Evolutionary conservation across 2,888 invertebrate genomes (phyloP), one percentile per base, ranked within the genome.

Genomic region (Petrolisthes cinctipes): DNA sequence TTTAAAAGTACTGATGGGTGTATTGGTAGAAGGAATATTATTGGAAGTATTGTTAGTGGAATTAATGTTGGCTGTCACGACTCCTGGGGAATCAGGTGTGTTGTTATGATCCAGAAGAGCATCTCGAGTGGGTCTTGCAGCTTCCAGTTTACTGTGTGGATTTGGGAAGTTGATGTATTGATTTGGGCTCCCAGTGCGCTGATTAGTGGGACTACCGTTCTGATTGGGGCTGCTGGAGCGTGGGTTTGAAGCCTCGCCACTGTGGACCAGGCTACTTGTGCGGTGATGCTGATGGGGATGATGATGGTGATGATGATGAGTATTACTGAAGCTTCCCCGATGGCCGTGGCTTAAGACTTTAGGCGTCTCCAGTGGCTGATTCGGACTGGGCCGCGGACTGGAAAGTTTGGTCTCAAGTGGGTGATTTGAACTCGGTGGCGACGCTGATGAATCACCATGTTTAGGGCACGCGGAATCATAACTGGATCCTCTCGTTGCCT

Each of bases 171-270:
- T 23, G 3, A 61, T 83, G n/a, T 57, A 23, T 51, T 76, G 83
- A n/a, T 57, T 68, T 9, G 83, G 76, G 51, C 76, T 83, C n/a
- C 61, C 37, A 0, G 83, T 83, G 4, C 83, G 76, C 54, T 76
- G 76, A 37, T 54, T n/a, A 6, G 83, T 71, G 56, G 56, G 71
- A 14, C 23, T 9, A 14, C n/a, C 53, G 37, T 37, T 37, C 54
- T 80, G 57, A 9, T 57, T 17, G 6, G 57, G 17, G 54, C 23
- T 73, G 83, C 56, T n/a, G 56, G 57, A 76, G 76, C 14, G 83
- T n/a, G 54, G 75, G n/a, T 51, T 23, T 20, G 53, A 20, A 17
- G 37, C 66, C 20, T 66, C n/a, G 20, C 53, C 23, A 66, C 71
- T 20, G 23, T 73, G 71, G 53, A 5, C 23, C 4, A 37, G 54